Evolutionary conservation across 1,140 invertebrate species (phyloP).

Genomic region (Zaprionus davidi): DNA sequence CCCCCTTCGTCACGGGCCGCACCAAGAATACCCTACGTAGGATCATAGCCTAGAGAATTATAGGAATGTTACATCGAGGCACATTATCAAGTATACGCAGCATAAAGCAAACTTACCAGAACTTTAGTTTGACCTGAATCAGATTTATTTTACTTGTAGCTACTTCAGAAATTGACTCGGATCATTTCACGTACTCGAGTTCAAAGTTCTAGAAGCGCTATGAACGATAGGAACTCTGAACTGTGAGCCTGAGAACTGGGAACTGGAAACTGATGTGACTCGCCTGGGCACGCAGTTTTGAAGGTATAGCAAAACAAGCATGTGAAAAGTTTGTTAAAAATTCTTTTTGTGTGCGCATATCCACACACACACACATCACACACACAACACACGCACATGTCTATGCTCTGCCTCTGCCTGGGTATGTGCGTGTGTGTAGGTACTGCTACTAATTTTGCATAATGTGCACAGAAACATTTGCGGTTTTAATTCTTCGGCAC

Average conservation of each 20-base stretch:
- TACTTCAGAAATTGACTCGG: background rate
- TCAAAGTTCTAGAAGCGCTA: background rate
- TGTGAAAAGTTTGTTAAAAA: constrained; percentile 80
- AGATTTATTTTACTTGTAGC: background rate
- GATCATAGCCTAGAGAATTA: too few species aligned
- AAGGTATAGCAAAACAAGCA: constrained; percentile 63
- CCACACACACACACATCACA: background rate
- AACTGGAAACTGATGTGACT: background rate
- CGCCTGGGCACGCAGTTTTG: background rate
- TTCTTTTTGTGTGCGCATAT: constrained; percentile 66
- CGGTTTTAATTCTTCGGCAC: constrained; percentile 73
- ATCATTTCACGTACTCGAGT: background rate
- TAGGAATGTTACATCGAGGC: too few species aligned
- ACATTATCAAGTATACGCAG: too few species aligned
- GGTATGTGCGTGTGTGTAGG: constrained; percentile 14
- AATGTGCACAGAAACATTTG: constrained; percentile 79
- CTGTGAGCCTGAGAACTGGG: background rate
- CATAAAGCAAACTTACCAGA: background rate
- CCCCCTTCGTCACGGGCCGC: background rate
- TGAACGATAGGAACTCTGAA: background rate
- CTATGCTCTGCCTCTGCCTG: background rate
- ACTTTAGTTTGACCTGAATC: background rate
- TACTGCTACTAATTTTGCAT: constrained; percentile 62
- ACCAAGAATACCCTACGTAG: constrained; percentile 2
- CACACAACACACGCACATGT: constrained; percentile 3